Base-by-base conservation (phyloP, 2,888 invertebrate species). In the Drosophila stalkeri region DNA sequence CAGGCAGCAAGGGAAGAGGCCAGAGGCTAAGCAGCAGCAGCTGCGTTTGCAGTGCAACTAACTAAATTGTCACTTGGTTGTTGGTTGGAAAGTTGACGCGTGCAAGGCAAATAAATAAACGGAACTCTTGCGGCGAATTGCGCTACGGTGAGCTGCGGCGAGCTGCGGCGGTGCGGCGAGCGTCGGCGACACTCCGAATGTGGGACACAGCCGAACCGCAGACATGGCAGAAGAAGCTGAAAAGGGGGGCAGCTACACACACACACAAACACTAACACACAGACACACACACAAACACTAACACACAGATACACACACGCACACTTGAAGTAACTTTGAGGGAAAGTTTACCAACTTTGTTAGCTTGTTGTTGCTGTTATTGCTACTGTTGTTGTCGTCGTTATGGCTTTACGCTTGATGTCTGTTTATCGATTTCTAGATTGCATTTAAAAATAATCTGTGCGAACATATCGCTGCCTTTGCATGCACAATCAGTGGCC, bases 351-450 rank as follows among this genome's bases (percentile, higher is more conserved):
- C 55, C 49, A 69, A 70, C 67, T 68, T 60, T 65, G 60, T 69
- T 78, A 63, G 63, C 33, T 55, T 52, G 62, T 33, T 67, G 49
- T 64, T 35, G 44, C 12, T 52, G 20, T 35, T 31, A 27, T 35
- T 54, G 68, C 37, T 54, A 52, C 43, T 12, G 23, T 63, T 39
- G 54, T 49, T 5, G 51, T 46, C 7, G 35, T 64, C 39, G 27
- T 37, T 33, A 46, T 63, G 64, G 70, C 47, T 59, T 18, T 49
- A 31, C 20, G 33, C 39, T 64, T 60, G 55, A 39, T 52, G 66
- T 60, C 67, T 60, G 64, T 65, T 80, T 87, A 81, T 90, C 83
- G 88, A 89, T 87, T 89, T 80, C 77, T 74, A 77, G 78, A 81
- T 87, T 79, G 78, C 87, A 67, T 62, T 89, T 86, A 60, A 72